These are phyloP conservation scores for Sinocyclocheilus maitianheensis DNA, from an alignment of 2,113 vertebrate species.

Conservation along the genomic window DNA sequence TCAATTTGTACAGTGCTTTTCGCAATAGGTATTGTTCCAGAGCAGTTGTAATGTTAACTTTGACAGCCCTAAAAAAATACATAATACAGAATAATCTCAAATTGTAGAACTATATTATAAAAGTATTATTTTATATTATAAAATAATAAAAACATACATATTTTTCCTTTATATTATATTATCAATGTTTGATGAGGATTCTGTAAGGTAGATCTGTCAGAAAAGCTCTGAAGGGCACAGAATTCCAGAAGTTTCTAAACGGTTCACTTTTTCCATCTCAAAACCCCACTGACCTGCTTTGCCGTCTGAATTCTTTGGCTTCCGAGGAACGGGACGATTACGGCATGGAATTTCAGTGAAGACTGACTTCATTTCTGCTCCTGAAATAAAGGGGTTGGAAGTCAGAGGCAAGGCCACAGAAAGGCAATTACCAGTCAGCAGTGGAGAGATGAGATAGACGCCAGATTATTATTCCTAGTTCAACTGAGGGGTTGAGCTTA, in stretches of 20 bases:
- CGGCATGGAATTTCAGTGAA: conserved; percentile 60
- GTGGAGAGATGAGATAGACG: conserved; percentile 39
- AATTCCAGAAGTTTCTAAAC: conserved; percentile 46
- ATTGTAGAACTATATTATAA: too few relatives aligned
- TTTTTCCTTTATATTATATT: not conserved
- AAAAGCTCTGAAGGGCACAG: conserved; percentile 46
- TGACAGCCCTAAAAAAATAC: too few relatives aligned
- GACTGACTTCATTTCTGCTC: conserved; percentile 58
- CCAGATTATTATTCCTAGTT: conserved; percentile 44
- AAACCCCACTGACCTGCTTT: conserved; percentile 55
- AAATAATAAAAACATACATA: too few relatives aligned
- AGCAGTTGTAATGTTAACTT: not conserved
- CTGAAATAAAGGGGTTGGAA: conserved; percentile 55
- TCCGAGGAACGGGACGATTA: conserved; percentile 51
- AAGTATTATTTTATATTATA: too few relatives aligned
- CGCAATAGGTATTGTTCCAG: not conserved
- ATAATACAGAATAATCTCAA: too few relatives aligned
- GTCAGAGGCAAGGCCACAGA: conserved; percentile 52
- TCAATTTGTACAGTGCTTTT: not conserved
- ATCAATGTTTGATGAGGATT: not conserved
- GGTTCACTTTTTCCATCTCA: conserved; percentile 58
- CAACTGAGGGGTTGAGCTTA: conserved; percentile 31
- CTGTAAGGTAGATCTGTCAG: conserved; percentile 35
- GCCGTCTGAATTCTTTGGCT: conserved; percentile 57
- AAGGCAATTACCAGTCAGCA: conserved; percentile 50